Percentiles rank a stretch among this genome's conserved stretches.
phyloP scores from a whole-genome alignment of 2,888 invertebrate genomes.

The Nomada fucata region DNA sequence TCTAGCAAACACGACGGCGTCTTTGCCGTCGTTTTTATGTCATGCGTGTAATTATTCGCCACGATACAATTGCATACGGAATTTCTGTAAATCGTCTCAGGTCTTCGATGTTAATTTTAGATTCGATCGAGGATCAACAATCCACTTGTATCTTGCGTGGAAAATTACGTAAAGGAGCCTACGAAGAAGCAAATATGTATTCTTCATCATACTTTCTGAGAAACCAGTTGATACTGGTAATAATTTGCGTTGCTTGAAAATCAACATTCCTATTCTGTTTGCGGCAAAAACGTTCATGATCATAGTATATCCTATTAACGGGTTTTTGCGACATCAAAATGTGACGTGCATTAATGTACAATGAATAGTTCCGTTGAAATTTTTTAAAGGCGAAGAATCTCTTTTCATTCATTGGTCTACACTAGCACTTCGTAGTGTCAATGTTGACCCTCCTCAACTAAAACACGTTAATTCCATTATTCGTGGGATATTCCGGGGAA shows the following conservation, averaged over 20 bases:
- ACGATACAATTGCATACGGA: background rate
- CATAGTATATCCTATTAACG: background rate
- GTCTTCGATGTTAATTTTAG: conserved; percentile 4
- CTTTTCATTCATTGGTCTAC: background rate
- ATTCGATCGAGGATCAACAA: conserved; percentile 1
- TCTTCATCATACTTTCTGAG: background rate
- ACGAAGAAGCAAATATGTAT: background rate
- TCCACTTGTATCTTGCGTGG: background rate
- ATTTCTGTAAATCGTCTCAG: background rate
- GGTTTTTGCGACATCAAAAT: background rate
- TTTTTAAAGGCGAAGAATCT: background rate
- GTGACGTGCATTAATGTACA: background rate
- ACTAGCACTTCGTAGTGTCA: background rate
- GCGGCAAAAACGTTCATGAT: background rate
- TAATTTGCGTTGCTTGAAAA: background rate
- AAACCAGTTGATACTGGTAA: background rate
- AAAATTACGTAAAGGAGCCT: background rate
- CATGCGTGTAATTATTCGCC: background rate
- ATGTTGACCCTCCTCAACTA: background rate
- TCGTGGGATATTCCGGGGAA: background rate
- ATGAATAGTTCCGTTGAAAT: background rate
- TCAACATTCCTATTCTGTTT: background rate
- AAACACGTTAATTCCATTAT: background rate
- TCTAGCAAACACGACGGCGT: background rate
- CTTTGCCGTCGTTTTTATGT: background rate